A percentile compares a stretch with the other conserved stretches of the same genome.
These are phyloP conservation scores for Euwallacea fornicatus DNA, from an alignment of 1,140 invertebrate genomes.

Conservation along the genomic window DNA sequence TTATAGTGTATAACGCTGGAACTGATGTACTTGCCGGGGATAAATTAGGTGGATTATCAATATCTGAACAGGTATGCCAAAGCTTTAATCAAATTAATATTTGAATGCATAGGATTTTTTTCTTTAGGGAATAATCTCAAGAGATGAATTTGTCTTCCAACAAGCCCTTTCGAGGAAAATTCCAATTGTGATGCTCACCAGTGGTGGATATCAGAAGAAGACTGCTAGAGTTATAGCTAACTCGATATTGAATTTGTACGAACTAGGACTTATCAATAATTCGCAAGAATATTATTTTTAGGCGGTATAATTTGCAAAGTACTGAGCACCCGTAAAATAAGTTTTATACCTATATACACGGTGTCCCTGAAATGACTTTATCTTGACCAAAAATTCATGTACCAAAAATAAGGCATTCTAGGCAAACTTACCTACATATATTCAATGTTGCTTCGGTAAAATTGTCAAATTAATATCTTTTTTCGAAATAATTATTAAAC, in stretches of 20 bases:
- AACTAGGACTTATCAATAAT: slow-evolving; percentile 38
- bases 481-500: too few relatives aligned
- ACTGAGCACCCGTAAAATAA: too few relatives aligned
- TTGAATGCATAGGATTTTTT: slow-evolving; percentile 30
- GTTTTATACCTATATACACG: too few relatives aligned
- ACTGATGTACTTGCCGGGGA: slow-evolving; percentile 82
- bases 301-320: background rate
- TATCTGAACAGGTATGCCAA: slow-evolving; percentile 62
- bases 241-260: slow-evolving; percentile 74
- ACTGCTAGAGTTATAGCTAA: slow-evolving; percentile 80
- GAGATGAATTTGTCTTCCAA: slow-evolving; percentile 83
- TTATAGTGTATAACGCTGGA: slow-evolving; percentile 86
- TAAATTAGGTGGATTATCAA: slow-evolving; percentile 68
- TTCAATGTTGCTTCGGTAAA: too few relatives aligned
- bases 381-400: too few relatives aligned
- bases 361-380: too few relatives aligned
- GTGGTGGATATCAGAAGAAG: slow-evolving; percentile 78
- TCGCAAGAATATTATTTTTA: slow-evolving; percentile 39
- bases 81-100: background rate
- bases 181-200: slow-evolving; percentile 86
- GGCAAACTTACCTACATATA: too few relatives aligned
- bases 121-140: slow-evolving; percentile 73
- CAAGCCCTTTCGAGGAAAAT: slow-evolving; percentile 65
- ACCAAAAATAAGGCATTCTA: too few relatives aligned
- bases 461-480: too few relatives aligned